Conservation (phyloP, 2,888 invertebrate species). For the Trachelus tabidus region DNA sequence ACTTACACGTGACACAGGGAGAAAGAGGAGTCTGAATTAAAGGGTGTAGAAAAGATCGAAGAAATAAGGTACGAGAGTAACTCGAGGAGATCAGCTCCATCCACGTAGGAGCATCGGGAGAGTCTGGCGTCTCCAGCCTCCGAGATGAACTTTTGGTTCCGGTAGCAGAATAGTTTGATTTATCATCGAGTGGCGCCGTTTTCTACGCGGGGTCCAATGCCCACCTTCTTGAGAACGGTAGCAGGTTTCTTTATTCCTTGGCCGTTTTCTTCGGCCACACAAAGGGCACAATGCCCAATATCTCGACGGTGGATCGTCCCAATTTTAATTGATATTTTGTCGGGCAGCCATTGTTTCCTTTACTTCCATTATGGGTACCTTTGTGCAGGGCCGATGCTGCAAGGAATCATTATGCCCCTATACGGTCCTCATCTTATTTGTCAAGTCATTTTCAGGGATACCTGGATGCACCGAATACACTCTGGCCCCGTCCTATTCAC, state of each 20-base stretch:
- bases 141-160: neutral
- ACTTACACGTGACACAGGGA: neutral
- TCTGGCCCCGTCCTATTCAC: neutral
- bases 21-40: neutral
- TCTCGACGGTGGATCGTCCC: slow-evolving; percentile 14
- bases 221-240: neutral
- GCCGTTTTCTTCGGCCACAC: neutral
- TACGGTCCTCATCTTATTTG: slow-evolving; percentile 35
- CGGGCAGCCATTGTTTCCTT: slow-evolving; percentile 40
- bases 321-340: slow-evolving; percentile 57
- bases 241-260: neutral
- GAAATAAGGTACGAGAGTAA: neutral
- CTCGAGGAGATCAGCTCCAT: neutral
- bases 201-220: neutral
- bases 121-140: neutral
- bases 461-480: slow-evolving; percentile 21
- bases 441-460: slow-evolving; percentile 49
- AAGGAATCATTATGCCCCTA: slow-evolving; percentile 41
- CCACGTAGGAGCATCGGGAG: too few relatives aligned
- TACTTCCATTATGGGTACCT: slow-evolving; percentile 34
- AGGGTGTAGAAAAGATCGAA: neutral
- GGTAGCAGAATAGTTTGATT: neutral
- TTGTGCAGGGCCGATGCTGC: slow-evolving; percentile 46
- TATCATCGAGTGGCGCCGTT: neutral
- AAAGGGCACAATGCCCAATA: slow-evolving; percentile 3